Conservation (phyloP, 2,888 invertebrate species). For the Cheilosia scutellata region DNA sequence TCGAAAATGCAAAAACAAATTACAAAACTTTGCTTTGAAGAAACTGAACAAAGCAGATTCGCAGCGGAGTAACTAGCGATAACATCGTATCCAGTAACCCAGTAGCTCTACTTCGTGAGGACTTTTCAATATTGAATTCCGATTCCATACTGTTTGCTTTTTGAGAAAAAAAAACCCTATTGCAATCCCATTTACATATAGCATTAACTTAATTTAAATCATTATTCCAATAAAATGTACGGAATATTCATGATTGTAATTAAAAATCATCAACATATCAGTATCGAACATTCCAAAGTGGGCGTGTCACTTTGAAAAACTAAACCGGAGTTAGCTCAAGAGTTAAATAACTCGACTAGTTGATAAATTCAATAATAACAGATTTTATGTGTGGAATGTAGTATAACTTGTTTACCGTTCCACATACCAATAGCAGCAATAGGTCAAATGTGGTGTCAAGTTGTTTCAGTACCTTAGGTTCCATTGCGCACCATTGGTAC, state of each 20-base stretch:
- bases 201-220: not conserved
- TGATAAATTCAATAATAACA: constrained; percentile 11
- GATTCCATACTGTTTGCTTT: too few relatives aligned
- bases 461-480: constrained; percentile 27
- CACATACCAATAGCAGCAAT: constrained; percentile 3
- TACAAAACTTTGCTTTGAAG: too few relatives aligned
- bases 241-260: not conserved
- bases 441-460: constrained; percentile 31
- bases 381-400: constrained; percentile 49
- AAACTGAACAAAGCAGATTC: too few relatives aligned
- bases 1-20: too few relatives aligned
- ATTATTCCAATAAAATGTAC: not conserved
- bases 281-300: constrained; percentile 17
- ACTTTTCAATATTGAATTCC: too few relatives aligned
- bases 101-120: too few relatives aligned
- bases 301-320: constrained; percentile 29
- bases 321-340: constrained; percentile 33
- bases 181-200: too few relatives aligned
- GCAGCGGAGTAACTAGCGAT: too few relatives aligned
- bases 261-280: not conserved
- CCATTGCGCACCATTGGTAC: constrained; percentile 33
- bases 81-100: too few relatives aligned
- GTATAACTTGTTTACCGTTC: constrained; percentile 65
- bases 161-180: too few relatives aligned
- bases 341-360: constrained; percentile 13